Conservation (phyloP, 2,888 invertebrate species). For the Trachelus tabidus region DNA sequence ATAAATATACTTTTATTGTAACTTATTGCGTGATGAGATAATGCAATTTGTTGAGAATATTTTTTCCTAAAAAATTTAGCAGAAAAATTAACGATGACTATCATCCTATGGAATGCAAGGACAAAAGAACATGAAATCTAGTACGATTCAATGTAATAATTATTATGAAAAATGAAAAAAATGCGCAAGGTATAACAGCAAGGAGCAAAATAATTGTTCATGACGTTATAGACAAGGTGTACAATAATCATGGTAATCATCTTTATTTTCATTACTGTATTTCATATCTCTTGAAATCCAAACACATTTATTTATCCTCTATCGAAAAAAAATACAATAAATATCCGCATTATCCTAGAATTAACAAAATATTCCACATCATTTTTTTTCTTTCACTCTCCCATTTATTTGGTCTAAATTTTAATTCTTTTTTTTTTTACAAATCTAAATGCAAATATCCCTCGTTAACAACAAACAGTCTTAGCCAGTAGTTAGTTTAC, state of each 20-base stretch:
- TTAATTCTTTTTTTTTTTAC: slow-evolving; percentile 30
- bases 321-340: slow-evolving; percentile 48
- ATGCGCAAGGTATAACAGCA: background rate
- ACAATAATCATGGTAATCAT: background rate
- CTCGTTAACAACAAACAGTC: slow-evolving; percentile 6
- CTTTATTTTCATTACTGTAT: background rate
- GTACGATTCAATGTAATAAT: background rate
- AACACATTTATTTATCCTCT: slow-evolving; percentile 55
- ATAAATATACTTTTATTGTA: background rate
- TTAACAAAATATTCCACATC: slow-evolving; percentile 53
- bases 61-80: background rate
- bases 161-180: background rate
- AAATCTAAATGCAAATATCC: slow-evolving; percentile 48
- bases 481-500: slow-evolving; percentile 10
- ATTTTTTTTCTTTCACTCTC: slow-evolving; percentile 6
- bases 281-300: slow-evolving; percentile 50
- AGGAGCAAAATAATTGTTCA: background rate
- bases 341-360: slow-evolving; percentile 55
- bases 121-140: background rate
- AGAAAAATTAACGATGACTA: background rate
- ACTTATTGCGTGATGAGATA: background rate
- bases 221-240: background rate
- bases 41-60: background rate
- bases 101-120: background rate
- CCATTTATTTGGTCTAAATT: slow-evolving; percentile 17